Percentiles rank a stretch among this genome's conserved stretches.
These are phyloP conservation scores for Hylaea fasciaria DNA, from an alignment of 2,888 invertebrate species.

Conservation along the genomic window DNA sequence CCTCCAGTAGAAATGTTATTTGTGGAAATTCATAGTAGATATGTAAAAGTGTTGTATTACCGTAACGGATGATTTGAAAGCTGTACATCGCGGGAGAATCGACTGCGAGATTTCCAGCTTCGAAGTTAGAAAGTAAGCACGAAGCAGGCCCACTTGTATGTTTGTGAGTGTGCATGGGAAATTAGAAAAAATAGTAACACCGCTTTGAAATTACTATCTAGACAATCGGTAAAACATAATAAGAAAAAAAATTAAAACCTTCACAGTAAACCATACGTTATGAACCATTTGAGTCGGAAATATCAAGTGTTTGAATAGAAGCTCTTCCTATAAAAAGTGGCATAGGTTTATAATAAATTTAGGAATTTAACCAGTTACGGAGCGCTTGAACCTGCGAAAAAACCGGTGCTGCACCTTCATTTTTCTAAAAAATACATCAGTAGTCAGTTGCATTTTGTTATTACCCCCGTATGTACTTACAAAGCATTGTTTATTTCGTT, in stretches of 20 bases:
- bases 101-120: constrained; percentile 47
- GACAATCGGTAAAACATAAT: no score
- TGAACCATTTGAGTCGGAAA: no score
- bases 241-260: no score
- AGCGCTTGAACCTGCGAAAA: no score
- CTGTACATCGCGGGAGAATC: constrained; percentile 47
- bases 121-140: constrained; percentile 55
- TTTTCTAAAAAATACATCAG: background rate
- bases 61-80: constrained; percentile 52
- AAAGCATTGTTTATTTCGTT: constrained; percentile 37
- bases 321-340: no score
- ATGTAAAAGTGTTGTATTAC: constrained; percentile 40
- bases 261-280: no score
- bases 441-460: background rate
- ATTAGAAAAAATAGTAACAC: background rate
- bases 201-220: background rate
- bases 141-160: constrained; percentile 35
- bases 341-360: no score
- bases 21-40: constrained; percentile 28
- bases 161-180: constrained; percentile 31
- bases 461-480: constrained; percentile 9
- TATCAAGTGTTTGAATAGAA: no score
- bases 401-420: no score
- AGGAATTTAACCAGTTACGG: no score
- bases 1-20: background rate